phyloP scores from a whole-genome alignment of 1,140 invertebrate genomes.

The Limonius californicus region DNA sequence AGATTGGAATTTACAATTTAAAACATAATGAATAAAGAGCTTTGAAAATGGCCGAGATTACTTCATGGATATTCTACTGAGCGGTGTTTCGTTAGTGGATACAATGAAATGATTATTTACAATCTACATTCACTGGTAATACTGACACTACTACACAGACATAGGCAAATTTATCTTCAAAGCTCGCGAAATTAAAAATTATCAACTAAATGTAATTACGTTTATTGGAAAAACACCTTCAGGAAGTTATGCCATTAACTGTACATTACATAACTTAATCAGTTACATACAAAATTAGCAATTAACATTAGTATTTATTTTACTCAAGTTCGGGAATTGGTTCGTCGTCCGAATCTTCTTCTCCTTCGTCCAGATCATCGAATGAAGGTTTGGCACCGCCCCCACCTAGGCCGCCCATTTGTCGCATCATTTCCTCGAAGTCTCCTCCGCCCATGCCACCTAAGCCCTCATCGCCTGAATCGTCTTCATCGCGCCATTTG shows the following conservation, averaged over 20 bases:
- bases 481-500: constrained; percentile 92
- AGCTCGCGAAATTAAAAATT: neutral
- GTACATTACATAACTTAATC: too few species aligned
- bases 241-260: too few species aligned
- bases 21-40: too few species aligned
- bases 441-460: constrained; percentile 41
- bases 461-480: constrained; percentile 45
- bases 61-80: too few species aligned
- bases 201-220: too few species aligned
- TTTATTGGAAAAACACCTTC: too few species aligned
- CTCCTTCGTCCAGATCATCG: constrained; percentile 43
- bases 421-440: constrained; percentile 47
- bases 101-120: too few species aligned
- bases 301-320: constrained; percentile 9
- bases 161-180: neutral
- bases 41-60: too few species aligned
- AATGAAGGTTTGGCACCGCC: constrained; percentile 42
- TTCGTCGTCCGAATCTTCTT: constrained; percentile 46
- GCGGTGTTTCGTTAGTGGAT: too few species aligned
- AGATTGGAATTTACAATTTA: too few species aligned
- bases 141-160: too few species aligned
- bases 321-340: constrained; percentile 45
- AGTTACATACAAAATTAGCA: neutral
- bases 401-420: constrained; percentile 45
- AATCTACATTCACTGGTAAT: too few species aligned